Conservation (phyloP, 2,888 invertebrate species). For the Schrankia costaestrigalis region DNA sequence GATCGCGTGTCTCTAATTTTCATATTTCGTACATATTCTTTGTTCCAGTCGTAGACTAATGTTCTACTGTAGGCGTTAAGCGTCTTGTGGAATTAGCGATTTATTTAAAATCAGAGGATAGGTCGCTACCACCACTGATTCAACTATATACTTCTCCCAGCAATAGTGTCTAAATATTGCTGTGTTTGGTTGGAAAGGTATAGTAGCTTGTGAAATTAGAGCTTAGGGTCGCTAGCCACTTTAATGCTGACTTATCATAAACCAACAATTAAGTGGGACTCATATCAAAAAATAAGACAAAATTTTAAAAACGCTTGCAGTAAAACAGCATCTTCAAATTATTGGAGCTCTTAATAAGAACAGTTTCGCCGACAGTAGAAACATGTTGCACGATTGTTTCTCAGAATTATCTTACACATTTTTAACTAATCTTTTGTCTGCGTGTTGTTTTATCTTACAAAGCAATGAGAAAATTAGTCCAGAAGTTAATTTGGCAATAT, state of each 20-base stretch:
- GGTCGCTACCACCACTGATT: too few species aligned
- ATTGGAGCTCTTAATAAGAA: conserved; percentile 41
- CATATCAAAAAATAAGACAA: too few species aligned
- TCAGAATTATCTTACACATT: conserved; percentile 25
- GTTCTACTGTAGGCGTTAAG: not conserved
- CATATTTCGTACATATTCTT: conserved; percentile 34
- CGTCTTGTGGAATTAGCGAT: not conserved
- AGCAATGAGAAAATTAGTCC: not conserved
- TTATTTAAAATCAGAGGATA: too few species aligned
- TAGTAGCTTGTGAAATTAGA: too few species aligned
- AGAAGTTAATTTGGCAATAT: too few species aligned
- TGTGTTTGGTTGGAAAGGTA: too few species aligned
- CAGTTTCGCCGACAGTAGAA: conserved; percentile 39
- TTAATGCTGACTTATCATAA: too few species aligned
- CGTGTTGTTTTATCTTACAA: not conserved
- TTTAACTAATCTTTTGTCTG: conserved; percentile 1
- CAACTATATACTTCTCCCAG: too few species aligned
- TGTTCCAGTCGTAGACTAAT: conserved; percentile 38
- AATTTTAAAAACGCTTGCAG: conserved; percentile 1
- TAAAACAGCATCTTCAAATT: conserved; percentile 11
- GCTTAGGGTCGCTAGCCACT: not conserved
- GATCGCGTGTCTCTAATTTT: conserved; percentile 49
- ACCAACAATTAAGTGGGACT: too few species aligned
- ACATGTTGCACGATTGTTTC: conserved; percentile 36
- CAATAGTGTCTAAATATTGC: too few species aligned